These are phyloP conservation scores for Bufo bufo DNA, from an alignment of 2,113 vertebrate species.

Conservation along the genomic window DNA sequence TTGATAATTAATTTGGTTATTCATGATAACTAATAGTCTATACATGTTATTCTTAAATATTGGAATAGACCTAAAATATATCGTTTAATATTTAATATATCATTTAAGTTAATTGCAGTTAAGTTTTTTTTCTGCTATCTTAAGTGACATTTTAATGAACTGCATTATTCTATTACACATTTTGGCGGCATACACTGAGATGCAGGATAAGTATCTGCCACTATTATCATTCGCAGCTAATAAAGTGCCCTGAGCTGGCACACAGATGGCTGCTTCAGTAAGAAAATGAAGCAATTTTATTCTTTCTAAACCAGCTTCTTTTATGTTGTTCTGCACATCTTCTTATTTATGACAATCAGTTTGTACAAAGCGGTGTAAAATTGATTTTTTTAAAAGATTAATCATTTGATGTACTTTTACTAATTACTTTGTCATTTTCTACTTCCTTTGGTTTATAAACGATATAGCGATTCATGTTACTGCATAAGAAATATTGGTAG, in stretches of 20 bases:
- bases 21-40: background rate
- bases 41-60: background rate
- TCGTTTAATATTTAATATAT: background rate
- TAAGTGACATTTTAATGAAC: constrained; percentile 19
- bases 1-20: background rate
- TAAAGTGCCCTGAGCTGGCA: background rate
- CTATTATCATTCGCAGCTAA: constrained; percentile 14
- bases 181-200: background rate
- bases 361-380: constrained; percentile 37
- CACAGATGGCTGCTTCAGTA: background rate
- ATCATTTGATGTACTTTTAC: constrained; percentile 47
- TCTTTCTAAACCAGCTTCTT: constrained; percentile 31
- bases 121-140: background rate
- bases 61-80: background rate
- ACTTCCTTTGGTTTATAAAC: constrained; percentile 43
- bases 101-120: background rate
- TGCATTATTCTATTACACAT: constrained; percentile 28
- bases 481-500: constrained; percentile 24
- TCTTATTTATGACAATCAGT: constrained; percentile 35
- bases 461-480: constrained; percentile 1
- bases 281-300: constrained; percentile 14
- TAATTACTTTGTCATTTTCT: constrained; percentile 48
- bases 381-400: constrained; percentile 45
- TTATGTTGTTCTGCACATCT: constrained; percentile 43
- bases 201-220: constrained; percentile 13